These are phyloP conservation scores for Pseudorectes ferrugineus DNA, from an alignment of 2,113 vertebrate species.

Conservation along the genomic window DNA sequence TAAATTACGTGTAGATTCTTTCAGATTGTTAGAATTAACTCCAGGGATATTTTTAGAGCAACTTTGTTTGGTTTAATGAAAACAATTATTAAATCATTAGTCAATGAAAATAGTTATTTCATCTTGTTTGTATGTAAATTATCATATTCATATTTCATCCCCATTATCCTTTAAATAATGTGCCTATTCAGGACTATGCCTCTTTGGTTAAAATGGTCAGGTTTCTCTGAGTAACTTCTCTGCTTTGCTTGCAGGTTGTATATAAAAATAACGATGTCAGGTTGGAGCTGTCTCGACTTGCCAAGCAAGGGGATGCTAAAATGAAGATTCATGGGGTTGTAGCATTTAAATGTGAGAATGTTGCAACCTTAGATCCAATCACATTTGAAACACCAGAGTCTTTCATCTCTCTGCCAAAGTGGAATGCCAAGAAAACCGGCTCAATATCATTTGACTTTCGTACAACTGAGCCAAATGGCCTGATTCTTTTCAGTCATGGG, in stretches of 20 bases:
- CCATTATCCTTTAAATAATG: background rate
- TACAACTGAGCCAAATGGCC: slow-evolving; percentile 94
- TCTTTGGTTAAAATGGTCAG: background rate
- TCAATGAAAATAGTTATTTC: background rate
- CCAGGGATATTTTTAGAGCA: slow-evolving; percentile 9
- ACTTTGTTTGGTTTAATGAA: background rate
- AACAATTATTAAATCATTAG: background rate
- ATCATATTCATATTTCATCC: background rate
- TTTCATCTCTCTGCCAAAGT: slow-evolving; percentile 92
- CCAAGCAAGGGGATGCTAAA: slow-evolving; percentile 91
- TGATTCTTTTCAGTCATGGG: slow-evolving; percentile 95
- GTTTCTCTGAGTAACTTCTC: background rate
- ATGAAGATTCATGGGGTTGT: slow-evolving; percentile 96
- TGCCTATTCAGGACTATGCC: background rate
- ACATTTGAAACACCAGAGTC: slow-evolving; percentile 97
- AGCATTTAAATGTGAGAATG: slow-evolving; percentile 97
- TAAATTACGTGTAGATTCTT: slow-evolving; percentile 2
- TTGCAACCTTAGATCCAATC: slow-evolving; percentile 95
- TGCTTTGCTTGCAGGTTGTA: slow-evolving; percentile 82
- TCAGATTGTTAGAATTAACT: slow-evolving; percentile 20
- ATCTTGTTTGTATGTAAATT: background rate
- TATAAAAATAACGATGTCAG: slow-evolving; percentile 98
- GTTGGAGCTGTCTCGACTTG: slow-evolving; percentile 92
- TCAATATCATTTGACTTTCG: slow-evolving; percentile 98
- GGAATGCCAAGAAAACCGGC: slow-evolving; percentile 98